Conservation (phyloP, 2,888 invertebrate genomes). For the Hirtodrosophila duncani region DNA sequence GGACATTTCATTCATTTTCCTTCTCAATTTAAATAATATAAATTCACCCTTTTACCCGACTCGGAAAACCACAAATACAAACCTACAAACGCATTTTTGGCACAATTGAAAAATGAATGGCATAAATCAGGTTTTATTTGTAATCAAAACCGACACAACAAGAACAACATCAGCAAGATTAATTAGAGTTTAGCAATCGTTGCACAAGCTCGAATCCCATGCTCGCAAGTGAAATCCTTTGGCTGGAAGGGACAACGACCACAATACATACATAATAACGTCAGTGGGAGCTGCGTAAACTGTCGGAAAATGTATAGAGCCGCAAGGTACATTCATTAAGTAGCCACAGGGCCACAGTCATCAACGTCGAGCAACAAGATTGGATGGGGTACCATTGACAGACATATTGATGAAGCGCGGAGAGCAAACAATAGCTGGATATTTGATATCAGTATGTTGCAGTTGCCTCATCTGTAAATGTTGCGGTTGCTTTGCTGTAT, state of each 20-base stretch:
- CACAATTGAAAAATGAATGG: conserved; percentile 38
- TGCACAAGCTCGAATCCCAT: conserved; percentile 11
- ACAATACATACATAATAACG: conserved; percentile 39
- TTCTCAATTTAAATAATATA: no score
- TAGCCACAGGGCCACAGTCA: conserved; percentile 42
- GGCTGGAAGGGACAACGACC: conserved; percentile 11
- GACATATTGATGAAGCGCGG: conserved; percentile 31
- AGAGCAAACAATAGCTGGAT: no score
- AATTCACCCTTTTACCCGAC: no score
- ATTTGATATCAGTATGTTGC: no score
- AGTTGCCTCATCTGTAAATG: no score
- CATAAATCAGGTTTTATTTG: conserved; percentile 48
- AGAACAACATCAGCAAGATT: conserved; percentile 36
- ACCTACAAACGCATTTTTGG: conserved; percentile 18
- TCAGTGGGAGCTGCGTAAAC: conserved; percentile 28
- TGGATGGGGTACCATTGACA: conserved; percentile 6
- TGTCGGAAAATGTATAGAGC: conserved; percentile 24
- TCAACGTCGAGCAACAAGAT: conserved; percentile 23
- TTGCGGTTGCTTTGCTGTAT: no score
- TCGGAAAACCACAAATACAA: no score
- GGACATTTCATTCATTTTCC: no score
- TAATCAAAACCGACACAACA: conserved; percentile 45
- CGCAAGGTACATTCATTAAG: conserved; percentile 53
- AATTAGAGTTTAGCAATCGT: conserved; percentile 51
- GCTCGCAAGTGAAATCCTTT: background rate